Conservation (phyloP, 1,140 invertebrate species). For the Drosophila truncata region DNA sequence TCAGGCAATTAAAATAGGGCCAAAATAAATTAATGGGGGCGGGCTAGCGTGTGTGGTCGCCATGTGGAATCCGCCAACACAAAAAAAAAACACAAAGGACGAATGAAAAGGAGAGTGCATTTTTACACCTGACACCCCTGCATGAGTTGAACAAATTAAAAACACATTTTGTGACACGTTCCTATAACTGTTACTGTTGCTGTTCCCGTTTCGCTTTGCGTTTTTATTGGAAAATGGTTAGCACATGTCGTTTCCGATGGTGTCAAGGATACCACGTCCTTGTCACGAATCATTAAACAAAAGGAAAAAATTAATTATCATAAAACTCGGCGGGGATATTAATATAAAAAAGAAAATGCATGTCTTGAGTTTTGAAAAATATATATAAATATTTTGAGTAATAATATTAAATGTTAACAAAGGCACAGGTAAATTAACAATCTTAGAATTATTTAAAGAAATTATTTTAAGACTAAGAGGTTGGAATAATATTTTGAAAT, state of each 20-base stretch:
- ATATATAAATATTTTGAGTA: neutral
- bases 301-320: slow-evolving; percentile 29
- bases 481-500: too few species aligned
- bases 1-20: slow-evolving; percentile 61
- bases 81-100: neutral
- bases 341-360: slow-evolving; percentile 5
- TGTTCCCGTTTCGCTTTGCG: slow-evolving; percentile 16
- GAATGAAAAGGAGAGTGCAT: slow-evolving; percentile 33
- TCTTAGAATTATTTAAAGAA: too few species aligned
- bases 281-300: slow-evolving; percentile 65
- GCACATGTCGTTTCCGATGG: slow-evolving; percentile 58
- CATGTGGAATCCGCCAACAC: slow-evolving; percentile 51
- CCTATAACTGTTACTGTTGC: slow-evolving; percentile 37
- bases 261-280: slow-evolving; percentile 36
- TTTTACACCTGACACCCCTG: slow-evolving; percentile 69
- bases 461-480: too few species aligned
- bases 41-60: slow-evolving; percentile 61
- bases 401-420: too few species aligned
- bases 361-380: neutral
- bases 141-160: slow-evolving; percentile 66
- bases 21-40: slow-evolving; percentile 30
- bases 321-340: neutral
- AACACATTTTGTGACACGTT: slow-evolving; percentile 71
- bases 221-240: slow-evolving; percentile 36
- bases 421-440: too few species aligned